A percentile compares a stretch with the other conserved stretches of the same genome.
phyloP scores from a whole-genome alignment of 64 coral and sea anemone genomes.

The Orbicella faveolata region DNA sequence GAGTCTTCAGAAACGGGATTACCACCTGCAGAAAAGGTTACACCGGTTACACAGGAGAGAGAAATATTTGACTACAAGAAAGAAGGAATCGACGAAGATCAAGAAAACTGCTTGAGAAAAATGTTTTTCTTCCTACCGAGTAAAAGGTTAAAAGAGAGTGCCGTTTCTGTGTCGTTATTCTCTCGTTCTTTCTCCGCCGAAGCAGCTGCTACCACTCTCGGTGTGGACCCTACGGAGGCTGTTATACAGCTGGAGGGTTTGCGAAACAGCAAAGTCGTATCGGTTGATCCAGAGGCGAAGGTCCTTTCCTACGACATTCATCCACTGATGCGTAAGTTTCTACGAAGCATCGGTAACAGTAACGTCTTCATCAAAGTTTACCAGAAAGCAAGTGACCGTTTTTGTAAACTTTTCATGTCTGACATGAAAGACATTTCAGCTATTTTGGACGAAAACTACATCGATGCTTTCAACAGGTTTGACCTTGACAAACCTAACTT shows the following conservation, averaged over 20 bases:
- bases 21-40: background rate
- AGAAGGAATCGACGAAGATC: slow-evolving; percentile 1
- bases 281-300: background rate
- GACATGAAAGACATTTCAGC: slow-evolving; percentile 1
- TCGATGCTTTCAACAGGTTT: slow-evolving; percentile 15
- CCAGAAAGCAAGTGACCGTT: slow-evolving; percentile 5
- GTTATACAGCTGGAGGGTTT: background rate
- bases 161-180: slow-evolving; percentile 13
- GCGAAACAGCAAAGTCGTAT: background rate
- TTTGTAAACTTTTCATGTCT: slow-evolving; percentile 31
- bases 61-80: background rate
- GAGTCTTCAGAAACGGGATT: background rate
- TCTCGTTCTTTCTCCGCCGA: background rate
- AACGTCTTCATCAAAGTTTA: background rate
- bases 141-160: slow-evolving; percentile 9
- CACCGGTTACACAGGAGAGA: background rate
- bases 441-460: slow-evolving; percentile 37
- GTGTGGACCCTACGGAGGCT: background rate
- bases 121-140: slow-evolving; percentile 27
- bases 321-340: slow-evolving; percentile 27
- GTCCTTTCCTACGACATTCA: slow-evolving; percentile 18
- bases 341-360: background rate
- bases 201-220: background rate
- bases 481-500: slow-evolving; percentile 51
- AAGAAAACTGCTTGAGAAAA: slow-evolving; percentile 1